A percentile compares a stretch with the other conserved stretches of the same genome.
These are phyloP conservation scores for Hippocampus kuda DNA, from an alignment of 2,797 vertebrate species.

Conservation along the genomic window DNA sequence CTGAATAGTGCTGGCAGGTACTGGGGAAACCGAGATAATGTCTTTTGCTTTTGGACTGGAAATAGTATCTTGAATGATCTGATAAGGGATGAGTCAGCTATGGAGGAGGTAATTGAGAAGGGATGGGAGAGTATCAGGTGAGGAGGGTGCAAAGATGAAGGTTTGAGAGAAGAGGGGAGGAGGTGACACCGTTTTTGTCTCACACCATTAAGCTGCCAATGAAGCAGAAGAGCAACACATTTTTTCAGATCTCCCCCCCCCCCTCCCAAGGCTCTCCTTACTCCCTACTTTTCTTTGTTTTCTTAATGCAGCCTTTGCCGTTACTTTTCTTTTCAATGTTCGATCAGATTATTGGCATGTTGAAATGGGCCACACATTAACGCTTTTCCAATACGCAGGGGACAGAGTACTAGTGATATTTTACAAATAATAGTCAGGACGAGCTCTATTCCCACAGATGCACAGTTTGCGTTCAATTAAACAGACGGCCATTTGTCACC, in stretches of 20 bases:
- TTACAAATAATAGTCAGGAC: background rate
- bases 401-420: background rate
- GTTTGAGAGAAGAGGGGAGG: conserved; percentile 32
- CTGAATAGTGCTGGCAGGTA: background rate
- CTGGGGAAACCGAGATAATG: conserved; percentile 11
- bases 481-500: too few species aligned
- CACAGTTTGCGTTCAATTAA: too few species aligned
- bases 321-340: background rate
- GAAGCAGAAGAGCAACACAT: conserved; percentile 43
- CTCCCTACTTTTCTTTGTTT: conserved; percentile 4
- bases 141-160: conserved; percentile 20
- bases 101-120: conserved; percentile 18
- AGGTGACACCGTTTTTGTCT: conserved; percentile 49
- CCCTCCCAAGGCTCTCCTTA: conserved; percentile 21
- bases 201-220: conserved; percentile 54
- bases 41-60: conserved; percentile 26
- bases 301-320: background rate
- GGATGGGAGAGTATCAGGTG: conserved; percentile 24
- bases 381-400: too few species aligned
- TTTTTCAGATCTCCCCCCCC: background rate
- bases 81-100: conserved; percentile 21
- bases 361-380: background rate
- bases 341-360: background rate
- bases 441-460: background rate
- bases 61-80: conserved; percentile 24